Evolutionary conservation across 2,888 invertebrate genomes (phyloP), one percentile per base, ranked within the genome.

Genomic region (Cataglyphis altisquamis): DNA sequence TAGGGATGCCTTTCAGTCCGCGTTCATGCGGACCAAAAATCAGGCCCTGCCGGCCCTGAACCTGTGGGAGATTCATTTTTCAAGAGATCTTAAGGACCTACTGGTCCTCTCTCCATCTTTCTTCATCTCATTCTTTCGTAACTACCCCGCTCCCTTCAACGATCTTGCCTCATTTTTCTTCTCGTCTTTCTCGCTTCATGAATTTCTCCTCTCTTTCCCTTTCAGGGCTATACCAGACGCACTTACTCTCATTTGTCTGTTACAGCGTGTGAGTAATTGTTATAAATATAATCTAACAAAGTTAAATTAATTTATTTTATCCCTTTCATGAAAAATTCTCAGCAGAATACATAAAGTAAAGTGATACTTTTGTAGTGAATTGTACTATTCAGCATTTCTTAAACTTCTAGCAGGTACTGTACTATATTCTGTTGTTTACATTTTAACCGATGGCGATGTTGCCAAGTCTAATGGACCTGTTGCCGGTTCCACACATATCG

Each of bases 401-500:
- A 52, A 81, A 89, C 84, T 89, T 90, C 74, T 83, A 82, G 72
- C 68, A 62, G 45, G 0, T 91, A 89, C 91, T 94, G 93, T 94
- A 94, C 93, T 86, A 89, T 88, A 91, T 91, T 90, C 91, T 91
- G 94, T 94, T 94, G 94, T 94, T 94, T 94, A 94, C 94, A 94
- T 94, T 94, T 94, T 92, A 93, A 91, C 92, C 89, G 90, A 91
- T 90, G 86, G 92, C 94, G 85, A 87, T 90, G 94, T 94, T 94
- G 94, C 94, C 94, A 93, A 92, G 92, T 93, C 91, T 91, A 89
- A 89, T 87, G 88, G 91, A 94, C 93, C 94, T 94, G 94, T 94
- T 94, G 92, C 92, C 90, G 87, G 85, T 84, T 81, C 86, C 86
- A 36, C 32, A 36, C 6, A 78, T 85, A 87, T 70, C 82, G 77